Percentiles rank a stretch among this genome's conserved stretches.
These are phyloP conservation scores for Taphrorychus bicolor DNA, from an alignment of 2,888 invertebrate genomes.

Conservation along the genomic window DNA sequence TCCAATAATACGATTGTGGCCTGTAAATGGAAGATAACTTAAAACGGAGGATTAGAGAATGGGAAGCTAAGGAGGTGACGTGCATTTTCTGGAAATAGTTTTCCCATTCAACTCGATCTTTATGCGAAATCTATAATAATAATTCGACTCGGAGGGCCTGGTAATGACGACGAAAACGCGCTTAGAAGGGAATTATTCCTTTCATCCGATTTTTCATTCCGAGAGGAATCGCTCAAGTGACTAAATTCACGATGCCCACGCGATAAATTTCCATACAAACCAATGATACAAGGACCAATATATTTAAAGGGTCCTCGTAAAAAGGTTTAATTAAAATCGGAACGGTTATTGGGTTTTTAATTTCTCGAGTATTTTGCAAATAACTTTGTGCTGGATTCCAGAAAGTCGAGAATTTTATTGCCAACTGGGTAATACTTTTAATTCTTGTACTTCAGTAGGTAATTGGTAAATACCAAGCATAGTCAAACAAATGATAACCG, in stretches of 20 bases:
- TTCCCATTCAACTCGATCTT: constrained; percentile 1
- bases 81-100: constrained; percentile 18
- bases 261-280: not conserved
- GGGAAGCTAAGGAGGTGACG: constrained; percentile 10
- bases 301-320: not conserved
- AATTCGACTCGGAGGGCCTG: not conserved
- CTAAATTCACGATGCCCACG: not conserved
- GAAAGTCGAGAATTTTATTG: too few species aligned
- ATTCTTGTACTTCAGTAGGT: too few species aligned
- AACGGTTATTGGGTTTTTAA: not conserved
- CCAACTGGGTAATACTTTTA: too few species aligned
- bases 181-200: not conserved
- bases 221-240: not conserved
- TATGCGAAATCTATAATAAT: constrained; percentile 8
- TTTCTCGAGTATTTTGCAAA: not conserved
- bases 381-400: not conserved
- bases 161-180: not conserved
- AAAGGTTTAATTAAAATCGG: constrained; percentile 7
- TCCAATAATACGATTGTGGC: constrained; percentile 33
- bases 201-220: not conserved
- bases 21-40: constrained; percentile 36
- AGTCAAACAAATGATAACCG: too few species aligned
- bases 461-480: too few species aligned
- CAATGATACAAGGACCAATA: constrained; percentile 3
- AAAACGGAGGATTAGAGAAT: constrained; percentile 24